Evolutionary conservation across 1,140 invertebrate genomes (phyloP), one percentile per base, ranked within the genome.

Genomic region (Pseudoatta argentina): DNA sequence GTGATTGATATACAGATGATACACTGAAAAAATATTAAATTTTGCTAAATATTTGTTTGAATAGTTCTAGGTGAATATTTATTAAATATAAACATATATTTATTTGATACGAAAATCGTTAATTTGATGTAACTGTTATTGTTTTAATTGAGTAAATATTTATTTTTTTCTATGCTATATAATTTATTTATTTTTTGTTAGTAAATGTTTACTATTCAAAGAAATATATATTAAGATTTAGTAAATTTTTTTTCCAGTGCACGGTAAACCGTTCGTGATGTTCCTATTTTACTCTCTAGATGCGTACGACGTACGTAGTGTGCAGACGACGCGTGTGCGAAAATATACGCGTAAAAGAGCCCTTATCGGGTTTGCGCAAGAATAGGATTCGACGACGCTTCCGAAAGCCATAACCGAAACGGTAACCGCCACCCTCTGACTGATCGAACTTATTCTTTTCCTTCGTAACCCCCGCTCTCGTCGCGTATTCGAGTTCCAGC

Each of bases 351-450:
- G 92, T 92, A 93, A 88, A 93, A 93, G 92, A 92, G 88, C 91
- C 88, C 94, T 95, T 95, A 95, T 95, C 95, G 91, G 93, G 93
- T 95, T 95, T 95, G 94, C 94, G 93, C 94, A 95, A 95, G 95
- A 95, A 95, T 95, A 94, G 94, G 94, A 95, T 95, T 94, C 94
- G 92, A 92, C 92, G 91, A 93, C 73, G 94, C 94, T 95, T 95
- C 95, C 95, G 94, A 95, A 95, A 95, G 92, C 94, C 94, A 95
- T 95, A 95, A 95, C 94, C 94, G 94, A 95, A 95, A 95, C 95
- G 94, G 95, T 95, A 95, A 95, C 94, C 94, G 94, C 93, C 94
- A 93, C 92, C 93, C 94, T 93, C 93, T 92, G 93, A 94, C 93
- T 93, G 94, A 95, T 95, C 94, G 90, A 93, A 93, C 93, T 94